phyloP scores from a whole-genome alignment of 2,113 vertebrate species.

The Laticauda colubrina region DNA sequence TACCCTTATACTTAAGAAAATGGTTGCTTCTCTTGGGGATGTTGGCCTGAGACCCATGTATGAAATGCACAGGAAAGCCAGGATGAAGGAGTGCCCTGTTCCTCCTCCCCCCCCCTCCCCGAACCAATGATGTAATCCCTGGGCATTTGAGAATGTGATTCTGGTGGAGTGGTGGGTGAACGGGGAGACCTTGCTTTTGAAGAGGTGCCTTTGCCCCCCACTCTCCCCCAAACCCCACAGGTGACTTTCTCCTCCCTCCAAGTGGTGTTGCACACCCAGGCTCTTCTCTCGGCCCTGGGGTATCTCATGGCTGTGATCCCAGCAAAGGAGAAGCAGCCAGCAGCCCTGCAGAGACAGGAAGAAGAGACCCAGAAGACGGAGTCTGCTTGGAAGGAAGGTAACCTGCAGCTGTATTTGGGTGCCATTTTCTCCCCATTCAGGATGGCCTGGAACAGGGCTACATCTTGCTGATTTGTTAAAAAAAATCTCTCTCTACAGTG shows the following conservation, averaged over 20 bases:
- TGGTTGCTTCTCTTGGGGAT: neutral
- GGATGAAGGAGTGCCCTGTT: neutral
- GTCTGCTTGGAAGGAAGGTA: conserved; percentile 72
- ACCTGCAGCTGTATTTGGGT: neutral
- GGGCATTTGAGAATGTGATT: neutral
- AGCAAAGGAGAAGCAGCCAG: conserved; percentile 27
- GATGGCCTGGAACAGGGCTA: neutral
- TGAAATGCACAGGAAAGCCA: neutral
- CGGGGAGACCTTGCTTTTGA: neutral
- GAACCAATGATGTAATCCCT: neutral
- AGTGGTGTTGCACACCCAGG: conserved; percentile 87
- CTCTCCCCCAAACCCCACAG: conserved; percentile 62
- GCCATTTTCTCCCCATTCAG: neutral
- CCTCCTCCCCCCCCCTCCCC: too few relatives aligned
- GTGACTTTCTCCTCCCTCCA: conserved; percentile 91
- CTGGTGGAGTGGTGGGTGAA: neutral
- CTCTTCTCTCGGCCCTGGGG: conserved; percentile 84
- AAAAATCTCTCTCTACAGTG: conserved; percentile 60
- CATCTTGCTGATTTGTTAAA: neutral
- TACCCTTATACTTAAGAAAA: neutral
- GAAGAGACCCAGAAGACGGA: conserved; percentile 61
- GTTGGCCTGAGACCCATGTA: neutral
- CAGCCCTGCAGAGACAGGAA: conserved; percentile 46
- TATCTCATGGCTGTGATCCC: conserved; percentile 78
- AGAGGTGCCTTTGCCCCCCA: neutral